These are phyloP conservation scores for Micromys minutus DNA, from an alignment of 2,113 vertebrate species.

Conservation along the genomic window DNA sequence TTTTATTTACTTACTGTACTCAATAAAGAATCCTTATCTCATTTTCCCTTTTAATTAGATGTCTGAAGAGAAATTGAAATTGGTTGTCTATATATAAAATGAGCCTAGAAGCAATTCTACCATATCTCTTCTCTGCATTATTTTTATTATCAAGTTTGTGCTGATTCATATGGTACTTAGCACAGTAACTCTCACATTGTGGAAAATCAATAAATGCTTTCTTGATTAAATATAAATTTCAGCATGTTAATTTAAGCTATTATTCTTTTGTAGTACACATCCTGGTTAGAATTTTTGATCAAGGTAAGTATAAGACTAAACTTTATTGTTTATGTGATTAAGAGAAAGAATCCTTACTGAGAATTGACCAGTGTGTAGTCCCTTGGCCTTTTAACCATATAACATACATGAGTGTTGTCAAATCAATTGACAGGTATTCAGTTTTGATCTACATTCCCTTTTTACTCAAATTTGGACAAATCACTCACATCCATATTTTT, in stretches of 20 bases:
- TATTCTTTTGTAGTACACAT: not conserved
- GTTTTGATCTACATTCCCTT: not conserved
- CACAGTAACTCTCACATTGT: conserved; percentile 31
- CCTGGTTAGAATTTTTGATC: conserved; percentile 47
- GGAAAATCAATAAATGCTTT: conserved; percentile 59
- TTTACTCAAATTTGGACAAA: not conserved
- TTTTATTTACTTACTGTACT: not conserved
- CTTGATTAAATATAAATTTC: conserved; percentile 61
- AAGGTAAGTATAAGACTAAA: not conserved
- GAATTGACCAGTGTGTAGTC: not conserved
- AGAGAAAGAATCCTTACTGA: not conserved
- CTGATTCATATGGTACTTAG: conserved; percentile 57
- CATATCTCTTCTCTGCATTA: conserved; percentile 67
- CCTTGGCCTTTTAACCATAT: not conserved
- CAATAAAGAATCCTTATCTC: not conserved
- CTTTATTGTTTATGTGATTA: not conserved
- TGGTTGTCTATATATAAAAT: not conserved
- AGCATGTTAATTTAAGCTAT: conserved; percentile 46
- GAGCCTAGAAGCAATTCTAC: not conserved
- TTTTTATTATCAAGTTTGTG: conserved; percentile 56
- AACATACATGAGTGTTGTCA: not conserved
- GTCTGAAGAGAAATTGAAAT: conserved; percentile 50
- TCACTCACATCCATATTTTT: not conserved
- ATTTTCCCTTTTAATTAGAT: conserved; percentile 31
- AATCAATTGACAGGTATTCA: not conserved